These are phyloP conservation scores for Hyperopisus bebe DNA, from an alignment of 2,113 vertebrate genomes.

Conservation along the genomic window DNA sequence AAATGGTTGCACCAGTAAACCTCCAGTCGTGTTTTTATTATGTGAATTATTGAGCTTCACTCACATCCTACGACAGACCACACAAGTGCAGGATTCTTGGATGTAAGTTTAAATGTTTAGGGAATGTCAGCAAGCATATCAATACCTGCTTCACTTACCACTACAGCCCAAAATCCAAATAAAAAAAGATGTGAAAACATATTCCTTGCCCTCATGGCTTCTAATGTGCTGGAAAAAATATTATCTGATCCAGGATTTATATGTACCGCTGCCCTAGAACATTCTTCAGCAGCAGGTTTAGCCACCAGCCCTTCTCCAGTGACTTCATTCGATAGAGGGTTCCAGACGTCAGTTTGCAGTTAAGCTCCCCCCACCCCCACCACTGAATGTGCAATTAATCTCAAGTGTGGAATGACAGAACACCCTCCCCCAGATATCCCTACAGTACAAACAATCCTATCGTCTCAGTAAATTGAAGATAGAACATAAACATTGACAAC, in stretches of 20 bases:
- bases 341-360: conserved; percentile 39
- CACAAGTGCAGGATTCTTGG: neutral
- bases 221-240: neutral
- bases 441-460: neutral
- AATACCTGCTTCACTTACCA: neutral
- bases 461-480: neutral
- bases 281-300: conserved; percentile 27
- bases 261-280: conserved; percentile 12
- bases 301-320: conserved; percentile 14
- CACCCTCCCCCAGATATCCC: neutral
- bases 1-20: neutral
- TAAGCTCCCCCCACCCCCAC: conserved; percentile 14
- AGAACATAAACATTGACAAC: neutral
- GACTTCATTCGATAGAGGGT: conserved; percentile 30
- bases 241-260: conserved; percentile 20
- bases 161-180: neutral
- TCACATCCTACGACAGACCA: neutral
- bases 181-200: neutral
- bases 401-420: conserved; percentile 26
- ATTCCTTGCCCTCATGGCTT: neutral
- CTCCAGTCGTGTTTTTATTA: neutral
- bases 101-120: neutral
- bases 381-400: conserved; percentile 33
- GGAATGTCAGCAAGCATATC: neutral
- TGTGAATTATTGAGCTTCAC: neutral